Percentiles rank a stretch among this genome's conserved stretches.
phyloP scores from a whole-genome alignment of 2,113 vertebrate genomes.

The Ictidomys tridecemlineatus region DNA sequence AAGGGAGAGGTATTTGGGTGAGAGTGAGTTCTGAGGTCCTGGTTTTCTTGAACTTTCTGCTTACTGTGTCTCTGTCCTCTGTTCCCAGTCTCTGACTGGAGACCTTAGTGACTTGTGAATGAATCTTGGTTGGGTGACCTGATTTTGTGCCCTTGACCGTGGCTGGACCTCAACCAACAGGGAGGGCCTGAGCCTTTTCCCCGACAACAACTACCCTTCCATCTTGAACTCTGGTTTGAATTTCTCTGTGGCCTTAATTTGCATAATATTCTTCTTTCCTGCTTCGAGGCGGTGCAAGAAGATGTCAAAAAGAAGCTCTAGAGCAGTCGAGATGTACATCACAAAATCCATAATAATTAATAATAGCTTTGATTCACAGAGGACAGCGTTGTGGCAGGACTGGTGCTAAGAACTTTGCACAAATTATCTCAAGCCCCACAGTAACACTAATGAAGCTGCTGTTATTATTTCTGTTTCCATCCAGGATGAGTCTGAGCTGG shows the following conservation, averaged over 20 bases:
- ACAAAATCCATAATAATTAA: background rate
- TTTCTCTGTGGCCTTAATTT: background rate
- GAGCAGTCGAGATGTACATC: background rate
- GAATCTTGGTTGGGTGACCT: background rate
- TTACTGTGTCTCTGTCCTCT: background rate
- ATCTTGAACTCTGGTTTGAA: background rate
- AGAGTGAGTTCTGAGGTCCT: background rate
- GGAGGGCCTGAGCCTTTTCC: background rate
- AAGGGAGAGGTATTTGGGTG: background rate
- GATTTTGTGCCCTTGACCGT: background rate
- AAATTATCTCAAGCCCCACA: background rate
- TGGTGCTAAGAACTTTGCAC: background rate
- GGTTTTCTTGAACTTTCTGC: slow-evolving; percentile 15
- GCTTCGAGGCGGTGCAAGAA: background rate
- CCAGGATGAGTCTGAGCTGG: background rate
- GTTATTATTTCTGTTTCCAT: no score
- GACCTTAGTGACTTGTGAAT: background rate
- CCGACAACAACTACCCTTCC: background rate
- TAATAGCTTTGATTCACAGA: background rate
- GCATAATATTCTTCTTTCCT: background rate
- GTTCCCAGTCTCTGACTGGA: background rate
- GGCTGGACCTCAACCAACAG: background rate
- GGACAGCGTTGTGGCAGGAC: background rate
- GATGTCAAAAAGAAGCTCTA: background rate
- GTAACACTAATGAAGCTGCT: background rate